Base-by-base conservation (phyloP, 2,888 invertebrate species). In the Drosophila mercatorum region DNA sequence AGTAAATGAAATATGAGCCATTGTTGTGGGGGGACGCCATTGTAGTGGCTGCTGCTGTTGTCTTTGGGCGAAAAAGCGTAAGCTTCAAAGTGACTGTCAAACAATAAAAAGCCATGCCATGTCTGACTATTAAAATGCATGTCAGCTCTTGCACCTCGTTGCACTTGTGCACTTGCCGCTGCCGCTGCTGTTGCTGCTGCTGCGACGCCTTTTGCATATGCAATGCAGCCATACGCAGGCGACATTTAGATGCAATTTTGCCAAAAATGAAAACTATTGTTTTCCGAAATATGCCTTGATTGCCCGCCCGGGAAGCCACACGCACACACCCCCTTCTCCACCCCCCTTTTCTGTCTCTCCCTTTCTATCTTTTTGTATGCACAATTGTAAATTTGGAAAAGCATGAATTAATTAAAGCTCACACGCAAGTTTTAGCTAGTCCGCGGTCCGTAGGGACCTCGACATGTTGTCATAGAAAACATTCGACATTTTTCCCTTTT, bases 51-150 rank as follows among this genome's bases (percentile, higher is more conserved):
- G 6, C 12, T 17, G 17, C 12, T 17, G 38, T 22, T 46, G 26
- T 26, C 12, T 34, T 11, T 51, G 34, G 17, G 11, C 51, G 11
- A 10, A 51, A 51, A 22, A 12, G 51, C 34, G 34, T 38, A 11
- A 8, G 34, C 28, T 17, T 26, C 12, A 28, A 34, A 49, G 11
- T 52, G 38, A 56, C 26, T 58, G 40, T 10, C 41, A 68, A 41
- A 62, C 57, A 62, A 56, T 68, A 49, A 44, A 51, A 68, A 58
- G 28, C 26, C 26, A 38, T 11, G 53, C 53, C n/a, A 22, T 22
- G 14, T 5, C 53, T 2, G 26, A 5, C 10, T 26, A 55, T 40
- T 28, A 26, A 38, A 53, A 53, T 26, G 22, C 38, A 40, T 55
- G 40, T 5, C 38, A 26, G 53, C 8, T 14, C 8, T 17, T 34